Evolutionary conservation across 2,113 vertebrate genomes (phyloP), one percentile per base, ranked within the genome.

Genomic region (Rattus rattus): DNA sequence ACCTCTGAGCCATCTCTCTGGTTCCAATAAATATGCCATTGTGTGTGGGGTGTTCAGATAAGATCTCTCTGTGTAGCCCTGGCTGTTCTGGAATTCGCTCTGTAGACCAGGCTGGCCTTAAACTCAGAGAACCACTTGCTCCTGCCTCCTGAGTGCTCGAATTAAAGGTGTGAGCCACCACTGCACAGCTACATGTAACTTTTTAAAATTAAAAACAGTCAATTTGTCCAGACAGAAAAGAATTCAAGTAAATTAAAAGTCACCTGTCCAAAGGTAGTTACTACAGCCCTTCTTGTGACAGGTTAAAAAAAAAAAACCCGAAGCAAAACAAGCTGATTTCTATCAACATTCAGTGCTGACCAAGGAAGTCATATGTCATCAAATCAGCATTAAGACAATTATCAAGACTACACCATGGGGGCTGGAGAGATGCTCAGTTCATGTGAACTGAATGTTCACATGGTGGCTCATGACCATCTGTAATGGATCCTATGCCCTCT

Each of bases 191-290:
- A 33, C 65, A 33, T 14, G 30, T 30, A 69, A 33, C 12, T 69
- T 65, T 65, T 69, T 14, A 69, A 69, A 69, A 69, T 69, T 30
- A 33, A 30, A 83, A 17, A 69, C 16, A 88, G 49, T 63, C 36
- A 90, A 47, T 49, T 24, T 9, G 33, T 63, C 92, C 56, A 17
- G 33, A 87, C 87, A 79, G 36, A 67, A 92, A 96, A 84, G 33
- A 79, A 88, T 84, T 73, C 30, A 63, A 96, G 49, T 49, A 93
- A 83, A 96, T 86, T 77, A 77, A 87, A 97, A 84, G 26, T 6
- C 67, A 3, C 52, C 61, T 56, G 13, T 20, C 54, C 61, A 84
- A 91, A 88, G 22, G 3, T 8, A 85, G 76, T 84, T 26, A 43
- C 13, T 49, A 28, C 4, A 84, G 76, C 19, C 75, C 79, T 87